Base-by-base conservation (phyloP, 2,113 vertebrate genomes). In the Apistogramma diplotaenia region DNA sequence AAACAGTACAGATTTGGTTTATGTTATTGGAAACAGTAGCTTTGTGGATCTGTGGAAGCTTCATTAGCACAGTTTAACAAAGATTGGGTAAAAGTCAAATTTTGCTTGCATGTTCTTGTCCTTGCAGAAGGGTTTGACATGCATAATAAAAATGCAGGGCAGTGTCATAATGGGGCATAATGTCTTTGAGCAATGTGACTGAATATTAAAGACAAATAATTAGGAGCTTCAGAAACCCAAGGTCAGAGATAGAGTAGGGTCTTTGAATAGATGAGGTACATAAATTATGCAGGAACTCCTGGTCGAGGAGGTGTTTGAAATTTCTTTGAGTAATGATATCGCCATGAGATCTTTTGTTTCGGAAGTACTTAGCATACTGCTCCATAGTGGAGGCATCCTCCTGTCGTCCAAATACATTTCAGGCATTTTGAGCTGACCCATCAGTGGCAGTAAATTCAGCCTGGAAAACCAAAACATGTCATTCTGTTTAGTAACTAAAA, bases 131-230 rank as follows among this genome's bases (percentile, higher is more conserved):
- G 6, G 6, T 55, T 27, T 27, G 43, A 9, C 43, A n/a, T 8
- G 54, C 23, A 40, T 4, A 43, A 71, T 35, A 53, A 31, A 62
- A 11, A 57, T 58, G 72, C 7, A 57, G 21, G 21, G 2, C 12
- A 19, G 59, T 58, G 72, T 43, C 60, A 13, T 58, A n/a, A 82
- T 23, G 3, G 9, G 67, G 51, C 19, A 65, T 46, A 18, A 67
- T 56, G 54, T 61, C 65, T 79, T 78, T 3, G 40, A 78, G 71
- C 59, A 83, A 58, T 33, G 25, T 76, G 59, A 77, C 33, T 87
- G 54, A 85, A 89, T 90, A 73, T 59, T 84, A 76, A 74, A 57
- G n/a, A 87, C n/a, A 87, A 35, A 81, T 85, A 85, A 87, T 89
- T 85, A 87, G 33, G 33, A 74, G 55, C 62, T 72, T 75, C 58